These are phyloP conservation scores for Caiman crocodilus DNA, from an alignment of 2,797 vertebrate genomes.

Conservation along the genomic window DNA sequence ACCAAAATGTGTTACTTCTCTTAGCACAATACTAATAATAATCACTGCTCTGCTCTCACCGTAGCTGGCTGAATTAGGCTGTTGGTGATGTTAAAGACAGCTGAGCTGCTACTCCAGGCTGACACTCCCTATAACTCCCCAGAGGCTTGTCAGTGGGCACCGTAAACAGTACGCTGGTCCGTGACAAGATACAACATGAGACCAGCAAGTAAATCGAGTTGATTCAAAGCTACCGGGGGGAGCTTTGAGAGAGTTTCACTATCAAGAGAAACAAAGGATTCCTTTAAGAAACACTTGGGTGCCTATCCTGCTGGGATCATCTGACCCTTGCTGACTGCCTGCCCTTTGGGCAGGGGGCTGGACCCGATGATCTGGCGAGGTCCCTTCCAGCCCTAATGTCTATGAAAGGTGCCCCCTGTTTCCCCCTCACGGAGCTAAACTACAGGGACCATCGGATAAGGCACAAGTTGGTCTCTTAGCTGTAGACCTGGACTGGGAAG, in stretches of 20 bases:
- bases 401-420: conserved; percentile 36
- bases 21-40: not conserved
- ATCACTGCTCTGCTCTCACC: rapidly evolving
- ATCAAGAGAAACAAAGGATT: not conserved
- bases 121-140: rapidly evolving
- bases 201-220: not conserved
- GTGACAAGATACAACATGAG: not conserved
- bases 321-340: too few species aligned
- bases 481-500: conserved; percentile 42
- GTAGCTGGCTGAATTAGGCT: not conserved
- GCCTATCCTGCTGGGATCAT: too few species aligned
- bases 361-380: too few species aligned
- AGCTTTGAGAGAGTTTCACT: not conserved
- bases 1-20: not conserved
- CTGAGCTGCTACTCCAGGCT: rapidly evolving
- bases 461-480: conserved; percentile 27
- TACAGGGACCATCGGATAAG: conserved; percentile 54
- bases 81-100: not conserved
- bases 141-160: not conserved
- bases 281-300: too few species aligned
- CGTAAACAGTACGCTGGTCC: not conserved
- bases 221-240: not conserved
- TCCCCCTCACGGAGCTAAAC: not conserved
- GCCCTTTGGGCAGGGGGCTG: too few species aligned
- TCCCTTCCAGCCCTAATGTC: too few species aligned